A percentile compares a stretch with the other conserved stretches of the same genome.
Evolutionary conservation across 2,113 vertebrate genomes (phyloP).

Genomic region (Sarotherodon lohbergeri): DNA sequence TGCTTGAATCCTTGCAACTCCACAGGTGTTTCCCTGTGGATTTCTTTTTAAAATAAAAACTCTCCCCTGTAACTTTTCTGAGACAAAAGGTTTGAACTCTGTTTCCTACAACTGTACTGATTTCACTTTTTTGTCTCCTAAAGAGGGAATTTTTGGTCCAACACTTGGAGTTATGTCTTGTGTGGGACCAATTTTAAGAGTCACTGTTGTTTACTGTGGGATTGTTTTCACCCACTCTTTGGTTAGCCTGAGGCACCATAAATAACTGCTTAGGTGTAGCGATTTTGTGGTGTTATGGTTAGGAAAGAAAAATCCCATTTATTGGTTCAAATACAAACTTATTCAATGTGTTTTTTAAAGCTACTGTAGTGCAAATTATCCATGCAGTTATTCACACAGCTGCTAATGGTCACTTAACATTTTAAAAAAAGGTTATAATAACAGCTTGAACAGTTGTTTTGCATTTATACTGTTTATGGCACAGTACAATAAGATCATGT

Average conservation of each 20-base stretch:
- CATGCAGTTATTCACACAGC: not conserved
- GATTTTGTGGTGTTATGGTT: not conserved
- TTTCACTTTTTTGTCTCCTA: not conserved
- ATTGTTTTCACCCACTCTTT: not conserved
- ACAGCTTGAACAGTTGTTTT: not conserved
- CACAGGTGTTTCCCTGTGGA: not conserved
- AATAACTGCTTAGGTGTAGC: not conserved
- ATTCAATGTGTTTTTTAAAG: not conserved
- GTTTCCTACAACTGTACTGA: not conserved
- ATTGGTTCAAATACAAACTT: not conserved
- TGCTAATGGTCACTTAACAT: not conserved
- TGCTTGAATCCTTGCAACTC: not conserved
- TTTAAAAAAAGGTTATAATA: not conserved
- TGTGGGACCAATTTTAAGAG: not conserved
- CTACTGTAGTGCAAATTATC: not conserved
- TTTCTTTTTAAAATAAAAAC: not conserved
- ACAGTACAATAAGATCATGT: not conserved
- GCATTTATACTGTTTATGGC: not conserved
- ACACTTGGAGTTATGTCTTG: not conserved
- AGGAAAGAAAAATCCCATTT: not conserved
- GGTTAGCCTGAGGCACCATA: not conserved
- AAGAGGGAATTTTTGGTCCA: not conserved
- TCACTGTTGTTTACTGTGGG: not conserved
- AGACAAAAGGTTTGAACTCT: not conserved
- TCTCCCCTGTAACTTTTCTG: not conserved